Conservation (phyloP, 2,888 invertebrate species). For the Drosophila meridiana region DNA sequence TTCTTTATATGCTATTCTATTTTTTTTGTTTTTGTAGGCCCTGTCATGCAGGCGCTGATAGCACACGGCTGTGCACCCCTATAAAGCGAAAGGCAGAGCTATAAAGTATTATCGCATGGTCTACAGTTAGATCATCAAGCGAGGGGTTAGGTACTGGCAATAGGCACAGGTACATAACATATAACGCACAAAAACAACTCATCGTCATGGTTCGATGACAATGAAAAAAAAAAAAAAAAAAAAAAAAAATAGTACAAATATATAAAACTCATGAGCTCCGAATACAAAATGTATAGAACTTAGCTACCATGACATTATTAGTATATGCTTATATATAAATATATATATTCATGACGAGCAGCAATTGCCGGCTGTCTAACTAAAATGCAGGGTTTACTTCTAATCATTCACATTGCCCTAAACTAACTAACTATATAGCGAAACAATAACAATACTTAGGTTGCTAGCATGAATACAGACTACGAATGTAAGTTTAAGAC, state of each 20-base stretch:
- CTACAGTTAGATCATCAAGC: conserved; percentile 75
- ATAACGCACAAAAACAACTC: conserved; percentile 53
- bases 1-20: background rate
- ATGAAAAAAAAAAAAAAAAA: conserved; percentile 51
- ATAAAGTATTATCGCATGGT: conserved; percentile 77
- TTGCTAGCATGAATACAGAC: conserved; percentile 9
- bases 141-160: conserved; percentile 53
- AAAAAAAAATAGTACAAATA: conserved; percentile 22
- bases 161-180: conserved; percentile 66
- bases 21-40: conserved; percentile 10
- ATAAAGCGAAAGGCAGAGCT: conserved; percentile 52
- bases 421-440: conserved; percentile 20
- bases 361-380: conserved; percentile 36
- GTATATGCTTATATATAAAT: conserved; percentile 6
- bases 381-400: conserved; percentile 44
- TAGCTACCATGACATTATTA: conserved; percentile 33
- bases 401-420: conserved; percentile 2
- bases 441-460: conserved; percentile 13
- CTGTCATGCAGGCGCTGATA: conserved; percentile 68
- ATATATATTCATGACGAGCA: conserved; percentile 15
- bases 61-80: conserved; percentile 61
- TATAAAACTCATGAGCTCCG: conserved; percentile 39
- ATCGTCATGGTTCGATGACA: conserved; percentile 76
- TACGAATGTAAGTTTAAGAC: background rate
- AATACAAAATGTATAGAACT: conserved; percentile 36